Evolutionary conservation across 2,888 invertebrate species (phyloP), one percentile per base, ranked within the genome.

Genomic region (Ochropleura leucogaster): DNA sequence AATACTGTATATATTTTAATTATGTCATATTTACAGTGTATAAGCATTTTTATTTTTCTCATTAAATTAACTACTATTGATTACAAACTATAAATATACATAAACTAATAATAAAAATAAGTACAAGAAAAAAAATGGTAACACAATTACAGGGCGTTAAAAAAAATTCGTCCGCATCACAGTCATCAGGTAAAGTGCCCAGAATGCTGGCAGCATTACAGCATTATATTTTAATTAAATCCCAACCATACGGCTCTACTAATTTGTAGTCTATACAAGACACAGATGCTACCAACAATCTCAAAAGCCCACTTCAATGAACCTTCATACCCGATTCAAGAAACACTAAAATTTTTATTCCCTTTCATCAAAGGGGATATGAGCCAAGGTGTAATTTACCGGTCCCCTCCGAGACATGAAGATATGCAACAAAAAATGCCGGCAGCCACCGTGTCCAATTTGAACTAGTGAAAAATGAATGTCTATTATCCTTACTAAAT

Each of bases 381-480:
- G 80, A 83, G 77, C 82, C 84, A 88, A 89, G 91, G 90, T 93
- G 90, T 94, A 94, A 93, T 94, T 93, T 94, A 92, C 90, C 90
- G 87, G 82, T 83, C 87, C 87, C 87, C 89, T 90, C 91, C 89
- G 77, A 81, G 71, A 57, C 72, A 84, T 82, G 83, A 84, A 82
- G 83, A 85, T 85, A 92, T 92, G 91, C 93, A 92, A 89, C 92
- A 94, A 94, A 95, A 57, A 93, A 94, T 92, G 86, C 84, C 80
- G 88, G 89, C 90, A 90, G 88, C 91, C 92, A 91, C 92, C 95
- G 92, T 92, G 90, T 93, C 94, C 93, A 94, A 95, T 95, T 93
- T 91, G 92, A 91, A 91, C 92, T 92, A 92, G 94, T 95, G 94
- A 94, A 95, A 95, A 95, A 95, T 95, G 94, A 92, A 94, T 93